These are phyloP conservation scores for Botia kubotai DNA, from an alignment of 2,797 vertebrate genomes.

Conservation along the genomic window DNA sequence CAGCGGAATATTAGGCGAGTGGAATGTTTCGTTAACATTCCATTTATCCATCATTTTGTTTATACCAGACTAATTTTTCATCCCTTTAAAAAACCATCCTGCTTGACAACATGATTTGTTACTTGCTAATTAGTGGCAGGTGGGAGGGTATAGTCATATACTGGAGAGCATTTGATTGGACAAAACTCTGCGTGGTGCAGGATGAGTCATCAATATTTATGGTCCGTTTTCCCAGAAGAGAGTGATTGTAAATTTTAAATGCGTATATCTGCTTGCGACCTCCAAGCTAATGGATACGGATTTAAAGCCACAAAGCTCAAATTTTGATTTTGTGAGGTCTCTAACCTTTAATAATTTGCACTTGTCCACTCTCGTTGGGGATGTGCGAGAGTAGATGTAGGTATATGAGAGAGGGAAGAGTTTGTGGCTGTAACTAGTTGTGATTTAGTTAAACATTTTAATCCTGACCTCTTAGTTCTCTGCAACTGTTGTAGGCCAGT, in stretches of 20 bases:
- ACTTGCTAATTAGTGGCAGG: background rate
- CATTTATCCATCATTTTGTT: background rate
- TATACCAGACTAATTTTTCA: background rate
- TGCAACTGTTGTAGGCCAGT: conserved; percentile 70
- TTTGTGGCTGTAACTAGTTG: background rate
- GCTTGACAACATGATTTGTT: background rate
- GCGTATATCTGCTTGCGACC: background rate
- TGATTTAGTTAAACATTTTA: conserved; percentile 8
- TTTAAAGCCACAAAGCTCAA: background rate
- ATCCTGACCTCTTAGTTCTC: conserved; percentile 77
- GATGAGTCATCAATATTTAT: background rate
- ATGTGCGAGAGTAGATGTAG: background rate
- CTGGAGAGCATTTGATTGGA: background rate
- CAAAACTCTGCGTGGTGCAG: background rate
- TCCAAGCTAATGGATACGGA: background rate
- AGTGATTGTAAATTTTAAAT: background rate
- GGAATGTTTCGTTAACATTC: background rate
- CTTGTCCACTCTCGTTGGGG: background rate
- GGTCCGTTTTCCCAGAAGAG: background rate
- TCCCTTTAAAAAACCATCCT: background rate
- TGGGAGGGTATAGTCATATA: background rate
- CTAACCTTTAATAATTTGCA: background rate
- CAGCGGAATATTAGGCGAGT: background rate
- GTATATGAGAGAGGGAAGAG: background rate
- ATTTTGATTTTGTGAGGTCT: background rate